Conservation (phyloP, 2,797 vertebrate genomes). For the Ibycter americanus region DNA sequence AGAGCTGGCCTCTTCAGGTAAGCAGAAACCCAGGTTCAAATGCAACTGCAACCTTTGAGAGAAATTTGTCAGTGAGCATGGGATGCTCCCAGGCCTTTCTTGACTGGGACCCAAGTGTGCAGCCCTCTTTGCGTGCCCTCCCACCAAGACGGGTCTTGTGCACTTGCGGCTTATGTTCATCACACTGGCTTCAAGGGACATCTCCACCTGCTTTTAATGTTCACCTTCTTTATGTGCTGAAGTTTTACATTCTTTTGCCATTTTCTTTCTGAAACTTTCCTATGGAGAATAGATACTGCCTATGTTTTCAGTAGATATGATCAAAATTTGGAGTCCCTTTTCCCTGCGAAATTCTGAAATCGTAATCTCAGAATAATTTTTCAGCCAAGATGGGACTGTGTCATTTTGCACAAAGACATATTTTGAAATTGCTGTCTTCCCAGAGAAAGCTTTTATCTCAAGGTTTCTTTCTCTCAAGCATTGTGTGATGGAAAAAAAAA, state of each 20-base stretch:
- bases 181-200: not conserved
- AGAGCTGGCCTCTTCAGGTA: constrained; percentile 90
- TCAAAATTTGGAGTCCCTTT: not conserved
- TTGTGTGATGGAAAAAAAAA: not conserved
- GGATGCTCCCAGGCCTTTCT: not conserved
- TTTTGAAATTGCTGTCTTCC: constrained; percentile 33
- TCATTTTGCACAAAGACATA: not conserved
- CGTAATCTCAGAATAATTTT: not conserved
- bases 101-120: rapidly evolving
- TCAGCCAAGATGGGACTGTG: not conserved
- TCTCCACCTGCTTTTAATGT: not conserved
- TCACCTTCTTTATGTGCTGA: not conserved
- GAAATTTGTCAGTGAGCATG: not conserved
- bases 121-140: not conserved
- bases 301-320: not conserved
- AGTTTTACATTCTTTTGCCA: not conserved
- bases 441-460: constrained; percentile 1
- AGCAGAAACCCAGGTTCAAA: not conserved
- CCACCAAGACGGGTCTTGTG: not conserved
- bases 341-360: not conserved
- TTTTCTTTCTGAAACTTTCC: not conserved
- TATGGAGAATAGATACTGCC: not conserved
- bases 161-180: not conserved
- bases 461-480: not conserved
- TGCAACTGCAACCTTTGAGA: not conserved